Evolutionary conservation across 2,888 invertebrate genomes (phyloP).

Genomic region (Drosophila sordidapex): DNA sequence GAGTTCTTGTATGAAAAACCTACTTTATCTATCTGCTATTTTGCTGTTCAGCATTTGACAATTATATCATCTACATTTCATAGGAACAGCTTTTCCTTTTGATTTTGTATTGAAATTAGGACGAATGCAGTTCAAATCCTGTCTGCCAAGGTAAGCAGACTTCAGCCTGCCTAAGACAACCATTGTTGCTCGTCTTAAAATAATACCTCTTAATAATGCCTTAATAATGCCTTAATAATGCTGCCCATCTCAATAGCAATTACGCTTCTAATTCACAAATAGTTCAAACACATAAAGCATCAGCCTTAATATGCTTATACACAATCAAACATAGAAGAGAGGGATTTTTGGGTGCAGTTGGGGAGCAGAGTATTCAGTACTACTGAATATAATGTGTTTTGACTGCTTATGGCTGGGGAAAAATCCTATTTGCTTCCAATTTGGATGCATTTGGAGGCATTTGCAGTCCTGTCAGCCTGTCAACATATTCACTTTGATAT

Average conservation of each 20-base stretch:
- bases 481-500: conserved; percentile 79
- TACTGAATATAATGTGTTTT: background rate
- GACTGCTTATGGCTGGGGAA: conserved; percentile 2
- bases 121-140: background rate
- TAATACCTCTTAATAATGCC: background rate
- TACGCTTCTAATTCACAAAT: background rate
- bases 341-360: background rate
- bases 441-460: conserved; percentile 24
- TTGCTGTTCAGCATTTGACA: background rate
- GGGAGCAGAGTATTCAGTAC: background rate
- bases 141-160: background rate
- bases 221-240: background rate
- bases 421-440: background rate
- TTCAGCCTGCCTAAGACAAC: background rate
- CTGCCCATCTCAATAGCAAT: background rate
- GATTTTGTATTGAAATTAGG: background rate
- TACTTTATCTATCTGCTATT: background rate
- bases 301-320: background rate
- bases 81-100: background rate
- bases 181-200: background rate
- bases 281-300: background rate
- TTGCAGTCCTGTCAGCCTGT: conserved; percentile 27
- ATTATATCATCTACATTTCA: background rate
- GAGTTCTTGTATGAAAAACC: background rate
- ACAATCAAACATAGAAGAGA: background rate